Evolutionary conservation across 2,888 invertebrate species (phyloP).

Genomic region (Dorcus parallelipipedus): DNA sequence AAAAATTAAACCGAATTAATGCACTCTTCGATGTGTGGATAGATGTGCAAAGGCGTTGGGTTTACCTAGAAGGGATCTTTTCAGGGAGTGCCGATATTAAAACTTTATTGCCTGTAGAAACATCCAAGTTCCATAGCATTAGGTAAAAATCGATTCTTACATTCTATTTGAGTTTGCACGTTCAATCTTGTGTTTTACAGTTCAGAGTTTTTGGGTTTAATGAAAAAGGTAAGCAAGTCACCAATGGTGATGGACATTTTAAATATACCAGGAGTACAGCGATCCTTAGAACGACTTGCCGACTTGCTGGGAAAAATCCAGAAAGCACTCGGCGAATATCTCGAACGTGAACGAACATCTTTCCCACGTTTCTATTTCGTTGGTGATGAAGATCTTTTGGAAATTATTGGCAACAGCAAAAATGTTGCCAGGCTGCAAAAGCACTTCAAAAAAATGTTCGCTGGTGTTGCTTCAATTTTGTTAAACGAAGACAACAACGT

Average conservation of each 20-base stretch:
- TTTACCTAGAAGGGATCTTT: conserved; percentile 98
- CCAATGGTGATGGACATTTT: conserved; percentile 99
- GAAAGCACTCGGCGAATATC: conserved; percentile 98
- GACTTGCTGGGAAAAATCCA: conserved; percentile 98
- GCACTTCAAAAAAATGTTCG: conserved; percentile 99
- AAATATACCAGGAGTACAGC: conserved; percentile 93
- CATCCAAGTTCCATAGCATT: conserved; percentile 94
- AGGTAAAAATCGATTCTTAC: conserved; percentile 45
- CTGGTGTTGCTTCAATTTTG: conserved; percentile 93
- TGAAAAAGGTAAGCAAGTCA: conserved; percentile 98
- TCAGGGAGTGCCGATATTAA: conserved; percentile 99
- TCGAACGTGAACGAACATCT: conserved; percentile 95
- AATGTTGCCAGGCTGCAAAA: conserved; percentile 96
- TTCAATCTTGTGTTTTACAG: conserved; percentile 50
- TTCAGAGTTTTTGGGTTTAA: conserved; percentile 95
- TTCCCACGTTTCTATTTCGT: conserved; percentile 99
- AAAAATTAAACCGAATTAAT: conserved; percentile 96
- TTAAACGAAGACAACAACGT: conserved; percentile 91
- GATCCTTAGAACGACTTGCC: conserved; percentile 92
- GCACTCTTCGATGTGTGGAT: conserved; percentile 99
- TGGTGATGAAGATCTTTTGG: conserved; percentile 97
- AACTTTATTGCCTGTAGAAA: conserved; percentile 92
- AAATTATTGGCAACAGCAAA: conserved; percentile 99
- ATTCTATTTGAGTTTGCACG: conserved; percentile 1
- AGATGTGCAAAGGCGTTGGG: conserved; percentile 99